Evolutionary conservation across 2,113 vertebrate species (phyloP).

Genomic region (Propithecus coquereli): DNA sequence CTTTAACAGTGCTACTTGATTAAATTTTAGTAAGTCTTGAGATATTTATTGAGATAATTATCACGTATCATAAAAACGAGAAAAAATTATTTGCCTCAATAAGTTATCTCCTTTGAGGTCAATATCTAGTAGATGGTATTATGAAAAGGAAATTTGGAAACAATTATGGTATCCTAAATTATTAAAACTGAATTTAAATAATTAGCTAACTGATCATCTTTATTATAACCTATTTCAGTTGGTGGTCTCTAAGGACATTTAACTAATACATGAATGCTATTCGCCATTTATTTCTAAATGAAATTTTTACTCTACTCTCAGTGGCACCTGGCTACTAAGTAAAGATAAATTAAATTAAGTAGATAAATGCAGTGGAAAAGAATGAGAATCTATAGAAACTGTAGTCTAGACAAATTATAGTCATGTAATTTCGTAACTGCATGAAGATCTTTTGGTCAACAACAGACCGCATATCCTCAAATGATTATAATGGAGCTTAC

Average conservation of each 20-base stretch:
- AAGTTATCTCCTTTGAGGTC: background rate
- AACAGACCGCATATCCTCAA: background rate
- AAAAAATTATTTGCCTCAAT: background rate
- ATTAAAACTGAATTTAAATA: conserved; percentile 19
- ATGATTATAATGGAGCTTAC: background rate
- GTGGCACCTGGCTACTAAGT: background rate
- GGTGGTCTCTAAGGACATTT: background rate
- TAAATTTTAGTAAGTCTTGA: background rate
- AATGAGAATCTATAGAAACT: background rate
- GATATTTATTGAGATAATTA: background rate
- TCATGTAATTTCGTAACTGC: background rate
- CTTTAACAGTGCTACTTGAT: background rate
- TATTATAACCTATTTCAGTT: background rate
- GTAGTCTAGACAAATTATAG: background rate
- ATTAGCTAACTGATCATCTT: background rate
- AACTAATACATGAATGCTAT: background rate
- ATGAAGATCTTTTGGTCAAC: background rate
- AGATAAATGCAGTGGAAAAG: background rate
- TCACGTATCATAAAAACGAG: background rate
- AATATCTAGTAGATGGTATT: background rate
- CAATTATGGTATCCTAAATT: background rate
- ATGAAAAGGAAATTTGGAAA: background rate
- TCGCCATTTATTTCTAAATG: background rate
- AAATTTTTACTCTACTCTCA: conserved; percentile 6
- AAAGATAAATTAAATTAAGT: background rate